These are phyloP conservation scores for Gopherus evgoodei DNA, from an alignment of 2,113 vertebrate species.

Conservation along the genomic window DNA sequence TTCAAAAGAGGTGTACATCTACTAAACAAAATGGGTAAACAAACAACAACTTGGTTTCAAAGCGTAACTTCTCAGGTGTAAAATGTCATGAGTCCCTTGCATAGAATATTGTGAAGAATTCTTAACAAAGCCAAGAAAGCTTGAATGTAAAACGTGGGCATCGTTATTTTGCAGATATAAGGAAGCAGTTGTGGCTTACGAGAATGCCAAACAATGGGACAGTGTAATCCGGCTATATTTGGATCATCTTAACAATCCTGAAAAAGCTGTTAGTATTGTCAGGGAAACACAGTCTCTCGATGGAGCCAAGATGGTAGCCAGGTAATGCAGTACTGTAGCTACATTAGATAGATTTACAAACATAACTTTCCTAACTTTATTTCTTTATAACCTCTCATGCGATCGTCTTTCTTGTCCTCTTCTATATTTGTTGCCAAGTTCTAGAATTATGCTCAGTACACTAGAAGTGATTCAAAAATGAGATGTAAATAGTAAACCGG, in stretches of 20 bases:
- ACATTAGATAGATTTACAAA: not conserved
- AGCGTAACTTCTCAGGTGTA: not conserved
- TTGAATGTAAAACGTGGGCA: not conserved
- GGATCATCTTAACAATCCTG: slow-evolving; percentile 94
- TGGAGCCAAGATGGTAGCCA: slow-evolving; percentile 98
- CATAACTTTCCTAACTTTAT: not conserved
- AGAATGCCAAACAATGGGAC: slow-evolving; percentile 94
- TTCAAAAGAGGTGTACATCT: not conserved
- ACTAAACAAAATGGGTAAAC: not conserved
- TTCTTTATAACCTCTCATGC: not conserved
- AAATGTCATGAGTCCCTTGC: not conserved
- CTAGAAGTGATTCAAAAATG: not conserved
- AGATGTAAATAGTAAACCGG: not conserved
- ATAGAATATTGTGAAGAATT: rapidly evolving
- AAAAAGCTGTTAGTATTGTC: slow-evolving; percentile 92
- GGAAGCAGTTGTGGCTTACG: slow-evolving; percentile 91
- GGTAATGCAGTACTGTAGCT: slow-evolving; percentile 75
- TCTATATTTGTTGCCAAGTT: not conserved
- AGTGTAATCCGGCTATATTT: slow-evolving; percentile 92
- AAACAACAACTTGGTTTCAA: not conserved
- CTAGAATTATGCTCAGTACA: not conserved
- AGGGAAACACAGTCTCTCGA: slow-evolving; percentile 95
- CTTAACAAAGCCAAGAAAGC: not conserved
- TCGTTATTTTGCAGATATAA: slow-evolving; percentile 82
- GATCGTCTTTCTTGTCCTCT: not conserved